Base-by-base conservation (phyloP, 2,797 vertebrate genomes). In the Perodicticus potto region DNA sequence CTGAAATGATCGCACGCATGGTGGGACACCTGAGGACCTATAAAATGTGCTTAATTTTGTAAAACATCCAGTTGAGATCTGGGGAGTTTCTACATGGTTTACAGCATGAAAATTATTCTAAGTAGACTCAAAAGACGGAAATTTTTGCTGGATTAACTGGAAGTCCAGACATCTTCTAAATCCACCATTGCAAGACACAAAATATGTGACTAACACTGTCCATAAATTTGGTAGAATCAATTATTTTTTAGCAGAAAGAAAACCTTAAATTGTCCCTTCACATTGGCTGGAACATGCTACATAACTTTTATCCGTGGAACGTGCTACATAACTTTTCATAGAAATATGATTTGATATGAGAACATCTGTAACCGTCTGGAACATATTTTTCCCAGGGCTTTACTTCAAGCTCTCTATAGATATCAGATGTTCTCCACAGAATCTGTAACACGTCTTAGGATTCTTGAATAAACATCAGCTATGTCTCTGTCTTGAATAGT, bases 381-480 rank as follows among this genome's bases (percentile, higher is more conserved):
- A 97, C 96, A 96, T 95, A 97, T 97, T 97, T 98, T 97, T 97
- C 95, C 96, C 96, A 97, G 96, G 96, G 96, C 91, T 97, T 96
- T 84, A 90, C 96, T 97, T 94, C 37, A 0, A 97, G 92, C 96
- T 92, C 91, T 94, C 94, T 95, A 96, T 84, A 97, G 92, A 96
- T 96, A 97, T 97, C 97, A 97, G 94, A 98, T 97, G 96, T 97
- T 97, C 95, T 93, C 87, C 85, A 63, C 84, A 95, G 95, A 97
- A 95, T 97, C 96, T 98, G 97, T 97, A 94, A 97, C 85, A 97
- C 88, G 70, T 96, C 96, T 97, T 96, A 90, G 87, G 74, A 98
- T 97, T 96, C 97, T 94, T 97, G 93, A 96, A 97, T 98, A 97
- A 97, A 98, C 96, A 97, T 97, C 97, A 97, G 96, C 77, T 97